Evolutionary conservation across 2,797 vertebrate genomes (phyloP), one percentile per base, ranked within the genome.

Genomic region (Tolypeutes matacus): DNA sequence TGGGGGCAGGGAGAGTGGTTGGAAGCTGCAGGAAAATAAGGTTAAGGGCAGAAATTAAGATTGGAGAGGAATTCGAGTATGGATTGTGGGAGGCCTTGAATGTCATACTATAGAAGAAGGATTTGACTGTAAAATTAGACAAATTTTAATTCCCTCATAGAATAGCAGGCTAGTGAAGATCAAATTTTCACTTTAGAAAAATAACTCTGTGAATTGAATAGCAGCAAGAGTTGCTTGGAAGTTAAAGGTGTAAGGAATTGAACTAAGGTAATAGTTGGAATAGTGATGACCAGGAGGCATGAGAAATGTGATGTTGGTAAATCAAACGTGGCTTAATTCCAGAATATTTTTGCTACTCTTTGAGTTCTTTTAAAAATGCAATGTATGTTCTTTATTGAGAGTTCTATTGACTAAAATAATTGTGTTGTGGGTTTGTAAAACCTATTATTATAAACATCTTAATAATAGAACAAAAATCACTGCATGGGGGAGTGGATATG

Each of bases 391-490:
- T 39, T 94, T 84, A 77, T 23, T 60, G 62, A 92, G 89, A 60
- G n/a, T 89, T 80, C 20, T 76, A 18, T 81, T 76, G 46, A 85
- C 53, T 88, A 67, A 85, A 80, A 75, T 76, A 85, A 78, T 49
- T 46, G 31, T 5, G 5, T 36, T n/a, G 13, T 77, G 87, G 3
- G 31, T 56, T 87, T 34, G 29, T 23, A 77, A 82, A 21, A 70
- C 18, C n/a, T 60, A 14, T 81, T 76, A 10, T 64, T 83, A 21
- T 93, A 72, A 62, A 51, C 58, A 60, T 70, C 75, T 85, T 75
- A 73, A 29, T 18, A 83, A 78, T 7, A 42, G 29, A 91, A 76
- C 70, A 70, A 94, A 39, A 46, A 46, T 46, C 7, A 46, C 46
- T 11, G 46, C 46, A 46, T 46, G 46, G 46, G 46, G 46, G 46